Evolutionary conservation across 2,888 invertebrate genomes (phyloP).

Genomic region (Phanerotoma sp.): DNA sequence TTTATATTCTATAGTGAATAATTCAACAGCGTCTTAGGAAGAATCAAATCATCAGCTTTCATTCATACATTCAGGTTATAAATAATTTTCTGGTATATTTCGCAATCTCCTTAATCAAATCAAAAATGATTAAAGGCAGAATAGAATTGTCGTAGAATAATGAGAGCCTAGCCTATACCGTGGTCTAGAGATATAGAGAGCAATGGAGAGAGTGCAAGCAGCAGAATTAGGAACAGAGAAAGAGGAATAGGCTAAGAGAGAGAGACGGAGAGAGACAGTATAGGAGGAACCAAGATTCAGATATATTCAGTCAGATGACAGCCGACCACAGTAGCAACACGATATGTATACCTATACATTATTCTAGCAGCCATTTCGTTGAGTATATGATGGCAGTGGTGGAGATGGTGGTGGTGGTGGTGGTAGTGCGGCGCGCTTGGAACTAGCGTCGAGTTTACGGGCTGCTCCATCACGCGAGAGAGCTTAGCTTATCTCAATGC

Average conservation of each 20-base stretch:
- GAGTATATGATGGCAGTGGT: constrained; percentile 46
- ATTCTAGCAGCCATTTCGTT: constrained; percentile 53
- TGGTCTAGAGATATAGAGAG: too few relatives aligned
- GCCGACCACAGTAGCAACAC: constrained; percentile 9
- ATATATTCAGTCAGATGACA: constrained; percentile 7
- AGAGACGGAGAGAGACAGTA: constrained; percentile 2
- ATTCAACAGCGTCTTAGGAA: too few relatives aligned
- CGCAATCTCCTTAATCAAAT: too few relatives aligned
- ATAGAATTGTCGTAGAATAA: too few relatives aligned
- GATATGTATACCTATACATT: constrained; percentile 45
- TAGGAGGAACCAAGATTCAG: background rate
- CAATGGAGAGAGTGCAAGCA: too few relatives aligned
- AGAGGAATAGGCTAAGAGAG: background rate
- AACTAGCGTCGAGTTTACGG: constrained; percentile 50
- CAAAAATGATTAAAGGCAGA: too few relatives aligned
- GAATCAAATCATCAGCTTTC: too few relatives aligned
- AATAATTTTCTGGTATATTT: too few relatives aligned
- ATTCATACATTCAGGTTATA: too few relatives aligned
- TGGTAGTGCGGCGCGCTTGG: constrained; percentile 31
- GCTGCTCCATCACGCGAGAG: constrained; percentile 53
- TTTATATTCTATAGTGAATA: too few relatives aligned
- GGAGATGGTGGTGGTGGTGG: too few relatives aligned
- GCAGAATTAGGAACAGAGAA: background rate
- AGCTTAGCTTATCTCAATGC: constrained; percentile 56
- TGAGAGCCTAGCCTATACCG: too few relatives aligned